phyloP scores from a whole-genome alignment of 2,797 vertebrate species.

The Holocentrus rufus region DNA sequence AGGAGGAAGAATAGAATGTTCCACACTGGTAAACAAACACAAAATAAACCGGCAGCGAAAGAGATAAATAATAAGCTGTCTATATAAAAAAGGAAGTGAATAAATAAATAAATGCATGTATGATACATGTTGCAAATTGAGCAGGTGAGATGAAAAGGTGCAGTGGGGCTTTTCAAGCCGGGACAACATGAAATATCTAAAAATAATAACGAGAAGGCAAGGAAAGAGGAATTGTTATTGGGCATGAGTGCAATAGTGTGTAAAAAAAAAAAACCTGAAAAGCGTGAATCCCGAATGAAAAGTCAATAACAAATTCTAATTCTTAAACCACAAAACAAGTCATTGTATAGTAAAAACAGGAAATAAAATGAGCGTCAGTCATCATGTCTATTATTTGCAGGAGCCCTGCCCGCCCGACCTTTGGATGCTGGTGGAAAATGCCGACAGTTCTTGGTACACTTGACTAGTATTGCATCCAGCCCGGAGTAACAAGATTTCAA shows the following conservation, averaged over 20 bases:
- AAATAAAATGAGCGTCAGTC: constrained; percentile 14
- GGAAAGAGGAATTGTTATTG: too few relatives aligned
- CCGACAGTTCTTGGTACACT: constrained; percentile 25
- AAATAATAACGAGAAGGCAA: too few relatives aligned
- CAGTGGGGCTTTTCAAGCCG: too few relatives aligned
- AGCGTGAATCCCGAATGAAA: neutral
- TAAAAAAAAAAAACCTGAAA: too few relatives aligned
- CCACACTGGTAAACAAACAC: constrained; percentile 22
- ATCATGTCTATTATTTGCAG: neutral
- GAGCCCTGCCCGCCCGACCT: neutral
- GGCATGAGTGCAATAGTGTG: too few relatives aligned
- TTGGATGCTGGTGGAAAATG: constrained; percentile 14
- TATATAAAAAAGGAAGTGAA: neutral
- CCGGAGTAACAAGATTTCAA: constrained; percentile 41
- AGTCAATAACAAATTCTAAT: constrained; percentile 16
- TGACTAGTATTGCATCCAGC: constrained; percentile 41
- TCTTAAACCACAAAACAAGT: constrained; percentile 11
- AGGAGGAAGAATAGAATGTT: constrained; percentile 23
- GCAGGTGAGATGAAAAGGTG: too few relatives aligned
- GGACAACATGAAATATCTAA: too few relatives aligned
- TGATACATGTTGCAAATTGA: too few relatives aligned
- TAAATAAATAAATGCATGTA: neutral
- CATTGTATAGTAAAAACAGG: neutral
- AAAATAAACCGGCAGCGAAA: constrained; percentile 13
- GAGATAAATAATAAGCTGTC: neutral